Evolutionary conservation across 2,113 vertebrate species (phyloP), one percentile per base, ranked within the genome.

Genomic region (Malurus elegans): DNA sequence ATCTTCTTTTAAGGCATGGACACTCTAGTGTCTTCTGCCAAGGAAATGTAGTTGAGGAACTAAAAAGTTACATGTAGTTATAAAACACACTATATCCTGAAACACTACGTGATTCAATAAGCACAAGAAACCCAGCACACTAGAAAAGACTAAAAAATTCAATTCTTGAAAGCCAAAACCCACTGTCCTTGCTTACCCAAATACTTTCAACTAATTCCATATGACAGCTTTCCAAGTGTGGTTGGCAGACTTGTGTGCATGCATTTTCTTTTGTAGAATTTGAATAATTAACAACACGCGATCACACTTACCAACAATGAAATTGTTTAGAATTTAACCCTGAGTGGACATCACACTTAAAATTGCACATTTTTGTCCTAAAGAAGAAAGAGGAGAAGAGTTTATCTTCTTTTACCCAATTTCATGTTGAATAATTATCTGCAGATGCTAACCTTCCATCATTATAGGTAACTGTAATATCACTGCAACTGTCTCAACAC

Each of bases 401-500:
- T 76, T 78, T 71, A 31, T 61, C 31, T 18, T 83, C 12, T 65
- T 76, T 82, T 25, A 57, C 8, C 5, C 7, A 21, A 54, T 44
- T 62, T 53, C 40, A 45, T 54, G 18, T 61, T 85, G 24, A 94
- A 44, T 42, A 21, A 64, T 56, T 92, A 79, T 93, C 70, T 79
- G 50, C 69, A 67, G 34, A 47, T 58, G 45, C 24, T 84, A 93
- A 60, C 23, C 20, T 70, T 97, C 64, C 91, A 87, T 80, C 81
- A 81, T 81, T 93, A 92, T 34, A 85, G 83, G 54, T 88, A 42
- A 20, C 29, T 66, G 76, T n/a, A 10, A 15, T 93, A n/a, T 91
- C 83, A 71, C 29, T 86, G 54, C 76, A 95, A 71, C 62, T 96
- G 85, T 87, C 94, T 91, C 36, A 91, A 74, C 91, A 95, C 32